Evolutionary conservation across 2,797 vertebrate genomes (phyloP).

Genomic region (Acanthornis magna): DNA sequence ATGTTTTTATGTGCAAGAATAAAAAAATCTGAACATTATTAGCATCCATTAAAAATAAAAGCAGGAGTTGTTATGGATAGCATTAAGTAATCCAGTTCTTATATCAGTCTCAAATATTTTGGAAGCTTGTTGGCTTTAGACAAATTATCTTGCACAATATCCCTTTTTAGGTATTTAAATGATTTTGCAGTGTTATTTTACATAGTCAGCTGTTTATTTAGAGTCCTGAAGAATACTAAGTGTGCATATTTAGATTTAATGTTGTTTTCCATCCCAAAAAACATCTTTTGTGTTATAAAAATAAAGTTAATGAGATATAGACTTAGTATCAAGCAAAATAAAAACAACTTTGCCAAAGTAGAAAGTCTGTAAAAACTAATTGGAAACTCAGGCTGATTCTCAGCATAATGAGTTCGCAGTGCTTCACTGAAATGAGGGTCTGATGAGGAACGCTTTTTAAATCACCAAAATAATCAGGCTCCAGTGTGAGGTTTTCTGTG

Average conservation of each 20-base stretch:
- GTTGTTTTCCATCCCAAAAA: not conserved
- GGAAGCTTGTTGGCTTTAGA: not conserved
- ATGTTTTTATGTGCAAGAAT: not conserved
- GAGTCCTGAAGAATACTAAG: not conserved
- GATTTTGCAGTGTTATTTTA: not conserved
- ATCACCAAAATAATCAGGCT: not conserved
- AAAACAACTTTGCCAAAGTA: constrained; percentile 1
- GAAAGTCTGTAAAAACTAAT: constrained; percentile 16
- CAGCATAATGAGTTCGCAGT: not conserved
- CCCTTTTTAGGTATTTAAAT: not conserved
- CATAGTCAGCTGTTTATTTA: not conserved
- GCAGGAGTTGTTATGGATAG: not conserved
- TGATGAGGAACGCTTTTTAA: not conserved
- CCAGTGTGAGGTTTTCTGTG: not conserved
- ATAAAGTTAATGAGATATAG: constrained; percentile 24
- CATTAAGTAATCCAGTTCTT: not conserved
- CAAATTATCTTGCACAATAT: not conserved
- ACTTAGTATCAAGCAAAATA: constrained; percentile 21
- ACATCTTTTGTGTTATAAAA: not conserved
- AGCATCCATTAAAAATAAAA: not conserved
- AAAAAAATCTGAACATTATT: not conserved
- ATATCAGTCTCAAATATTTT: accelerated
- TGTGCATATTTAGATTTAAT: not conserved
- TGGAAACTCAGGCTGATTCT: not conserved
- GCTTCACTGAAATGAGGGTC: not conserved